These are phyloP conservation scores for Pipra filicauda DNA, from an alignment of 2,113 vertebrate species.

Conservation along the genomic window DNA sequence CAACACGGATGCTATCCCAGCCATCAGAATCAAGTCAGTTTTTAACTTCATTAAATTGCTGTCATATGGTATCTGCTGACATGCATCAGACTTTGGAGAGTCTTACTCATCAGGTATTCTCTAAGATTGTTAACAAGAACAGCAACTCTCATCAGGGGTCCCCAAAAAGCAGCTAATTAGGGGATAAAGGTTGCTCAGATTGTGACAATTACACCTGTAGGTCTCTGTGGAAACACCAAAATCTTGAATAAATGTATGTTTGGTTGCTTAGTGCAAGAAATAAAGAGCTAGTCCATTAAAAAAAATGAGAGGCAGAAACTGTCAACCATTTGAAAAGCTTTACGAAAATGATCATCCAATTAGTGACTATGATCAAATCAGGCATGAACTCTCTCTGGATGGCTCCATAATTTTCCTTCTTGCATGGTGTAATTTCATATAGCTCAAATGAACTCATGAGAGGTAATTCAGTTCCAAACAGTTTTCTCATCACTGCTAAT, in stretches of 20 bases:
- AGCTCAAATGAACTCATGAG: constrained; percentile 90
- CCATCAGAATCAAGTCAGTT: constrained; percentile 84
- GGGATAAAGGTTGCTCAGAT: constrained; percentile 90
- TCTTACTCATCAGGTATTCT: constrained; percentile 94
- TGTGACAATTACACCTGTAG: constrained; percentile 94
- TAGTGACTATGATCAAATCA: constrained; percentile 94
- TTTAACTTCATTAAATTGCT: constrained; percentile 97
- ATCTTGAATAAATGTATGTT: constrained; percentile 83
- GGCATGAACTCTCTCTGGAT: constrained; percentile 85
- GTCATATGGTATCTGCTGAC: constrained; percentile 91
- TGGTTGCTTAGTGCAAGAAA: constrained; percentile 80
- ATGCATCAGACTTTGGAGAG: constrained; percentile 87
- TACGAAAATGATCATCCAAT: constrained; percentile 97
- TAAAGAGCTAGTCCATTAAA: constrained; percentile 81
- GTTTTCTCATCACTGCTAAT: constrained; percentile 95
- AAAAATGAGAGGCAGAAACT: constrained; percentile 84
- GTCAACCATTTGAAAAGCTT: constrained; percentile 92
- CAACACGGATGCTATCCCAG: constrained; percentile 62
- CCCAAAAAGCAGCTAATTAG: constrained; percentile 95
- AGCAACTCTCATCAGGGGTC: constrained; percentile 93
- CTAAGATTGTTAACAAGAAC: constrained; percentile 94
- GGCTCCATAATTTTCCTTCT: constrained; percentile 87
- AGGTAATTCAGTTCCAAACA: constrained; percentile 92
- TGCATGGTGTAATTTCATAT: constrained; percentile 87
- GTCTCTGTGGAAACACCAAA: constrained; percentile 85